phyloP scores from a whole-genome alignment of 1,140 invertebrate genomes.

The Arion vulgaris region DNA sequence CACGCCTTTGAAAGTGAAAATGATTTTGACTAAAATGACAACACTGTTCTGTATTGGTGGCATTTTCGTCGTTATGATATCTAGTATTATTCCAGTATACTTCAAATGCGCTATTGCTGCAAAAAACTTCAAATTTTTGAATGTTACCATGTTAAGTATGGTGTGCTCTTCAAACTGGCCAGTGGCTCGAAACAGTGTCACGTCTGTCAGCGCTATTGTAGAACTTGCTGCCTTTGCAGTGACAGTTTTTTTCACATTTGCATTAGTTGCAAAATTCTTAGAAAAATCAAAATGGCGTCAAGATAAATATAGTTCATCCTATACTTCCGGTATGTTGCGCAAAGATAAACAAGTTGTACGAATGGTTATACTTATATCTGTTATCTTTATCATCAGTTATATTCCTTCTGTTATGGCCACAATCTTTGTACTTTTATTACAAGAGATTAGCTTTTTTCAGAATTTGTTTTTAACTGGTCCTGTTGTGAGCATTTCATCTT shows the following conservation, averaged over 20 bases:
- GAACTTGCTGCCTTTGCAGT: neutral
- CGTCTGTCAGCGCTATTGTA: neutral
- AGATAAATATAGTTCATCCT: neutral
- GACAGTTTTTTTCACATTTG: neutral
- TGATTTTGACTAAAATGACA: neutral
- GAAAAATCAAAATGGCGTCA: neutral
- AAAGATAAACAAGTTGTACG: neutral
- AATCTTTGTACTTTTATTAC: neutral
- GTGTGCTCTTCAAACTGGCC: neutral
- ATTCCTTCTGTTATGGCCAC: neutral
- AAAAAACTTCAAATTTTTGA: neutral
- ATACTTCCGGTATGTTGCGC: neutral
- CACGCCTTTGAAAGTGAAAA: slow-evolving; percentile 25
- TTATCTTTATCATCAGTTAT: neutral
- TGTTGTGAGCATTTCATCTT: neutral
- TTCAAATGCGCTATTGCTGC: neutral
- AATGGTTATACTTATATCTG: neutral
- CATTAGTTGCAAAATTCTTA: neutral
- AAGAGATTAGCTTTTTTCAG: neutral
- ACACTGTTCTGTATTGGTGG: neutral
- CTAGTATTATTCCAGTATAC: neutral
- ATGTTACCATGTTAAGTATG: neutral
- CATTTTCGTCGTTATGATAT: slow-evolving; percentile 3
- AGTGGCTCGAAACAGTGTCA: neutral
- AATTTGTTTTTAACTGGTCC: neutral